Base-by-base conservation (phyloP, 2,797 vertebrate genomes). In the Paratrypauchen microcephalus region DNA sequence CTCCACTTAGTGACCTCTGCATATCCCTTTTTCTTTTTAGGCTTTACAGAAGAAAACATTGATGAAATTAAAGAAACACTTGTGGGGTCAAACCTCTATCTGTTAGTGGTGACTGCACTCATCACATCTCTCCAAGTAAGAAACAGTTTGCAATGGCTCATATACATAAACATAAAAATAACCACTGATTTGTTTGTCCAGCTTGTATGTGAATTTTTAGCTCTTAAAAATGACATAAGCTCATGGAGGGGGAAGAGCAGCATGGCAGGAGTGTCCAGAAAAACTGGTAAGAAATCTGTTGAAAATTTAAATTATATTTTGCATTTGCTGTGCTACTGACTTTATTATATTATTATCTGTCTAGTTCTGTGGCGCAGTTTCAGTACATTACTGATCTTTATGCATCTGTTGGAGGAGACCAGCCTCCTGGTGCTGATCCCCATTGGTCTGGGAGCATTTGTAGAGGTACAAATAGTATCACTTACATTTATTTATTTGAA, bases 41-140 rank as follows among this genome's bases (percentile, higher is more conserved):
- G 97, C 1, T 99, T 99, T 92, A 96, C 96, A 11, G 97, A 99
- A 81, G 95, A 96, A 78, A 96, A 97, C 16, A 90, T 97, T 2
- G 97, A 99, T 75, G 97, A 98, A 85, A 95, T 99, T 47, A 99
- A 99, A 90, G 96, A 95, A 63, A 95, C 97, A 70, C 95, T 99
- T 82, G 92, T 95, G 23, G 95, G 95, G 60, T 97, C 96, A 67
- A 98, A 98, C 84, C 87, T 98, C 66, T 96, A 97, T 71, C 93
- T 98, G 73, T 74, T 99, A 74, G 94, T 95, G 3, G 75, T 98
- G 86, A 98, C 95, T 0, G 95, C 98, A 77, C 91, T 98, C 7
- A 93, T 98, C 21, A 97, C 97, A 32, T 95, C 95, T 0, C 94
- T 98, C 60, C 97, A 99, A n/a, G 97, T 98, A 90, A 95, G 94